Evolutionary conservation across 2,113 vertebrate species (phyloP).

Genomic region (Nycticorax nycticorax): DNA sequence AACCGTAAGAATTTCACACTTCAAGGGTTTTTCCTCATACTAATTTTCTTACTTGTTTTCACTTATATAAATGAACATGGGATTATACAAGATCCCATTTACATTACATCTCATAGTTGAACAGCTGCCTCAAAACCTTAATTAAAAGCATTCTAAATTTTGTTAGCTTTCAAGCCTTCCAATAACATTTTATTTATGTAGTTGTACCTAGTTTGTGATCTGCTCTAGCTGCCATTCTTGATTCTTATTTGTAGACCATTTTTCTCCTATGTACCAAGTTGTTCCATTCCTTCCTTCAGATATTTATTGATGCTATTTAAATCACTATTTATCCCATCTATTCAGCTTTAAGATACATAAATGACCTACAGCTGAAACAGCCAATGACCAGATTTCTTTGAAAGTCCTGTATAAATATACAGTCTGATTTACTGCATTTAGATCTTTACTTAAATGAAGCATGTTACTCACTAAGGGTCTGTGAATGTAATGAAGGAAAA

Average conservation of each 20-base stretch:
- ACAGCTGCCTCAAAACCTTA: background rate
- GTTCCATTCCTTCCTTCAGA: background rate
- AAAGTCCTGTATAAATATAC: conserved; percentile 17
- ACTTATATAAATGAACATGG: background rate
- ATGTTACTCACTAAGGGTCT: conserved; percentile 7
- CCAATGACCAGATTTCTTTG: conserved; percentile 16
- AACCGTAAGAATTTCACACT: background rate
- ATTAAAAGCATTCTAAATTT: background rate
- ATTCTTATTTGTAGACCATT: background rate
- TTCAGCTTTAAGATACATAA: background rate
- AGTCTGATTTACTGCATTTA: conserved; percentile 16
- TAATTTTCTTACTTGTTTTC: background rate
- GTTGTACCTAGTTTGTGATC: background rate
- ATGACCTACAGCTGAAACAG: conserved; percentile 19
- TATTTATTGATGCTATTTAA: background rate
- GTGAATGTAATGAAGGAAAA: conserved; percentile 14
- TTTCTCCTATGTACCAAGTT: background rate
- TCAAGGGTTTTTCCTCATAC: background rate
- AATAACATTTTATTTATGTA: background rate
- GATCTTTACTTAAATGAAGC: conserved; percentile 44
- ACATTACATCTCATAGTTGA: background rate
- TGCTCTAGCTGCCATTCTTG: background rate
- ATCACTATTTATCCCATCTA: background rate
- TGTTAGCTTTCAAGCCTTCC: background rate
- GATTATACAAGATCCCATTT: background rate